Evolutionary conservation across 2,888 invertebrate species (phyloP).

Genomic region (Agrochola lychnidis): DNA sequence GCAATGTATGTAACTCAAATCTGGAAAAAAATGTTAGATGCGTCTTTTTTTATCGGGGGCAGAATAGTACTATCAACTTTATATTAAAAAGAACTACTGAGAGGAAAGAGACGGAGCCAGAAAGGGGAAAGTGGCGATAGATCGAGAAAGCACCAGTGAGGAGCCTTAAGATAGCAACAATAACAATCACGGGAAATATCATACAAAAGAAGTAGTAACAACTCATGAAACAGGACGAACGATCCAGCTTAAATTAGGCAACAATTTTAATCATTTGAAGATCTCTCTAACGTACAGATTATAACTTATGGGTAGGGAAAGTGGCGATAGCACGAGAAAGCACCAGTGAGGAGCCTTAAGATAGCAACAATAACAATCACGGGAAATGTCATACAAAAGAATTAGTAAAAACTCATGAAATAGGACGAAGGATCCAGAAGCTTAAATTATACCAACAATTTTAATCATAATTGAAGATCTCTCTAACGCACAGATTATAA

Average conservation of each 20-base stretch:
- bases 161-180: background rate
- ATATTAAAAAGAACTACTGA: background rate
- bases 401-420: background rate
- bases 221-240: background rate
- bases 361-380: background rate
- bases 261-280: constrained; percentile 7
- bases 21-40: too few species aligned
- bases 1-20: too few species aligned
- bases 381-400: background rate
- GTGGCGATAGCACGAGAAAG: constrained; percentile 6
- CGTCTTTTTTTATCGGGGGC: too few species aligned
- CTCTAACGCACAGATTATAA: background rate
- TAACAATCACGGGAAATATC: background rate
- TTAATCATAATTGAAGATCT: constrained; percentile 3
- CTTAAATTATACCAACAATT: background rate
- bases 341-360: background rate
- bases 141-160: constrained; percentile 5
- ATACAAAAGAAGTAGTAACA: background rate
- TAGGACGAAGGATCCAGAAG: background rate
- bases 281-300: background rate
- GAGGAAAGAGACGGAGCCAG: background rate
- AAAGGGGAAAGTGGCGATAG: background rate
- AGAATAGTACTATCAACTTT: background rate
- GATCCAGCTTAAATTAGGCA: background rate
- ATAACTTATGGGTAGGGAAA: background rate